Percentiles rank a stretch among this genome's conserved stretches.
Conservation (phyloP, 2,888 invertebrate genomes). For the Lithosia quadra region DNA sequence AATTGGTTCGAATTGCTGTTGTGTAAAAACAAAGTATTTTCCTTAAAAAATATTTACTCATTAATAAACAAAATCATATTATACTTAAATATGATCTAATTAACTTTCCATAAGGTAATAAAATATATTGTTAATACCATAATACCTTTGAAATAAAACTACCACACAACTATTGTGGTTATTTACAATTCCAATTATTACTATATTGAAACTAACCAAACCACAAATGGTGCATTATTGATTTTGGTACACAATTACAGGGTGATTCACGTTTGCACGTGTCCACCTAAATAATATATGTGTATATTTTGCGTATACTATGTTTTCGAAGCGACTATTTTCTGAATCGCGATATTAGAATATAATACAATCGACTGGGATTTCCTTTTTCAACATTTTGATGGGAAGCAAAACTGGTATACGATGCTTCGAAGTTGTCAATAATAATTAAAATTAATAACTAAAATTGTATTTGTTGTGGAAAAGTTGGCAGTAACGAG, state of each 20-base stretch:
- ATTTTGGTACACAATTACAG: slow-evolving; percentile 5
- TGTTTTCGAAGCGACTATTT: slow-evolving; percentile 14
- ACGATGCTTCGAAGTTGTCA: slow-evolving; percentile 24
- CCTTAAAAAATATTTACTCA: too few species aligned
- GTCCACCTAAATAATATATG: slow-evolving; percentile 16
- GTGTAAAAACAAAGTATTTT: too few species aligned
- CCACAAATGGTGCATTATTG: slow-evolving; percentile 18
- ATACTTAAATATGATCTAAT: neutral
- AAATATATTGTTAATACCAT: neutral
- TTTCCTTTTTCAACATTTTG: slow-evolving; percentile 50
- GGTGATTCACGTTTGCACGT: slow-evolving; percentile 12
- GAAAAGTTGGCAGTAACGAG: slow-evolving; percentile 26
- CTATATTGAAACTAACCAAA: slow-evolving; percentile 11
- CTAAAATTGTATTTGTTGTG: slow-evolving; percentile 20
- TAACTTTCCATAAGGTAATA: neutral
- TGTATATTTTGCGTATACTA: slow-evolving; percentile 32
- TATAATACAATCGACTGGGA: slow-evolving; percentile 53
- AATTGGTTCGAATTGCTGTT: too few species aligned
- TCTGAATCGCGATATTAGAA: slow-evolving; percentile 42
- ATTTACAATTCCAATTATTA: slow-evolving; percentile 16
- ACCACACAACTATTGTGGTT: slow-evolving; percentile 12
- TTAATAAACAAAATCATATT: neutral
- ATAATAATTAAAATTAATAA: slow-evolving; percentile 38
- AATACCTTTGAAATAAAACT: slow-evolving; percentile 10
- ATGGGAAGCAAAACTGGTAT: slow-evolving; percentile 35